phyloP scores from a whole-genome alignment of 2,113 vertebrate genomes.

The Varanus komodoensis region DNA sequence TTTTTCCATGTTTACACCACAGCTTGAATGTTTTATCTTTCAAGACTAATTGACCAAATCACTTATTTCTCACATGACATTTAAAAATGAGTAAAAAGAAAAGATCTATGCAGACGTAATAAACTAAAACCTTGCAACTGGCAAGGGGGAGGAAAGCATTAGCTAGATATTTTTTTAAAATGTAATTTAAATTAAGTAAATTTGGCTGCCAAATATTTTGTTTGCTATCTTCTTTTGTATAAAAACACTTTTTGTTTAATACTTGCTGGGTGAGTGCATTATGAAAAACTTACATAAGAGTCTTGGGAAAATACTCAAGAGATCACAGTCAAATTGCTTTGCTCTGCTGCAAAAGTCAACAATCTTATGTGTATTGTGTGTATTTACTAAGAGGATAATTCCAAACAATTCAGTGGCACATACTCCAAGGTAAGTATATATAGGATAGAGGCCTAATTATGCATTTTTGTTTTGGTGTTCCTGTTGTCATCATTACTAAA shows the following conservation, averaged over 20 bases:
- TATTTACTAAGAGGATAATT: background rate
- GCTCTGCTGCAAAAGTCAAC: conserved; percentile 14
- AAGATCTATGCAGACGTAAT: conserved; percentile 11
- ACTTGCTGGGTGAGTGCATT: conserved; percentile 25
- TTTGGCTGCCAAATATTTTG: conserved; percentile 32
- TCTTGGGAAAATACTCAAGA: background rate
- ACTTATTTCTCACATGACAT: conserved; percentile 7
- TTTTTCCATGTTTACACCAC: background rate
- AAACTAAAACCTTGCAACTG: conserved; percentile 14
- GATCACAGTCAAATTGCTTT: conserved; percentile 7
- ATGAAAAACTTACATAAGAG: conserved; percentile 21
- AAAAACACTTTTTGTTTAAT: conserved; percentile 14
- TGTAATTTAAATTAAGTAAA: conserved; percentile 15
- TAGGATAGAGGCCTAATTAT: background rate
- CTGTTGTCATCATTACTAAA: background rate
- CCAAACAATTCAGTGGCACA: background rate
- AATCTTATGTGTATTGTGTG: background rate
- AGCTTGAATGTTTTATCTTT: background rate
- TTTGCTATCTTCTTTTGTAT: conserved; percentile 18
- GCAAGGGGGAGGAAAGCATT: conserved; percentile 9
- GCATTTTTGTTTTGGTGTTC: background rate
- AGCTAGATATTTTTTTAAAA: conserved; percentile 5
- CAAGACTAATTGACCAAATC: background rate
- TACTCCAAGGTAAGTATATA: background rate
- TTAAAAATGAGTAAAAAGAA: background rate